Conservation (phyloP, 92 coral and sea anemone species). For the Montipora capitata region DNA sequence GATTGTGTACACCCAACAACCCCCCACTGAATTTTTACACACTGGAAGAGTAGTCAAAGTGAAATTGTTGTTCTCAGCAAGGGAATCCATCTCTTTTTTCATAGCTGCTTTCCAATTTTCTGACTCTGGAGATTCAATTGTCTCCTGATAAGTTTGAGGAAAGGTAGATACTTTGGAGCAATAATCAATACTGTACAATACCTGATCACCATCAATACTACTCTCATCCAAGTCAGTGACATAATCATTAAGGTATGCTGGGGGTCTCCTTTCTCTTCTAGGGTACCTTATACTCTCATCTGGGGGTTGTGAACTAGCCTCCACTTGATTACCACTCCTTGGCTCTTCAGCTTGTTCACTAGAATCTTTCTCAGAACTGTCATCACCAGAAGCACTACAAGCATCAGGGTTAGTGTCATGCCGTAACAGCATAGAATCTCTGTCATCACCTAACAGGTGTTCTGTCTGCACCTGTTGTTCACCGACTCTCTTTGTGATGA, state of each 20-base stretch:
- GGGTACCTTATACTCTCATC: constrained; percentile 19
- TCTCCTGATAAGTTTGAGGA: constrained; percentile 70
- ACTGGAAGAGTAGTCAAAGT: constrained; percentile 7
- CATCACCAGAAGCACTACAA: constrained; percentile 23
- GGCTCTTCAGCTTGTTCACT: constrained; percentile 33
- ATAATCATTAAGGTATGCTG: constrained; percentile 62
- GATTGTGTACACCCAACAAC: too few relatives aligned
- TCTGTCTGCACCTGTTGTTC: constrained; percentile 65
- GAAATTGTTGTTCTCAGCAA: constrained; percentile 66
- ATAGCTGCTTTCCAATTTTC: constrained; percentile 60
- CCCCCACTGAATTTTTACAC: too few relatives aligned
- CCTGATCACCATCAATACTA: constrained; percentile 24
- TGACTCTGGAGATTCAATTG: constrained; percentile 65
- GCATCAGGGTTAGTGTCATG: constrained; percentile 17
- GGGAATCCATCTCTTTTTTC: constrained; percentile 65
- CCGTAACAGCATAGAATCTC: too few relatives aligned
- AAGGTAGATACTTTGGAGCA: constrained; percentile 49
- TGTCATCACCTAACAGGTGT: neutral
- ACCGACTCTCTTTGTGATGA: constrained; percentile 31
- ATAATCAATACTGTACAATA: constrained; percentile 56
- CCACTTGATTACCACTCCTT: constrained; percentile 22
- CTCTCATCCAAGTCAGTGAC: constrained; percentile 39
- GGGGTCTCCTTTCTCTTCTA: constrained; percentile 58
- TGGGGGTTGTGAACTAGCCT: constrained; percentile 9
- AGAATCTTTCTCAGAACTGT: constrained; percentile 42